These are phyloP conservation scores for Paramisgurnus dabryanus DNA, from an alignment of 2,113 vertebrate genomes.

Conservation along the genomic window DNA sequence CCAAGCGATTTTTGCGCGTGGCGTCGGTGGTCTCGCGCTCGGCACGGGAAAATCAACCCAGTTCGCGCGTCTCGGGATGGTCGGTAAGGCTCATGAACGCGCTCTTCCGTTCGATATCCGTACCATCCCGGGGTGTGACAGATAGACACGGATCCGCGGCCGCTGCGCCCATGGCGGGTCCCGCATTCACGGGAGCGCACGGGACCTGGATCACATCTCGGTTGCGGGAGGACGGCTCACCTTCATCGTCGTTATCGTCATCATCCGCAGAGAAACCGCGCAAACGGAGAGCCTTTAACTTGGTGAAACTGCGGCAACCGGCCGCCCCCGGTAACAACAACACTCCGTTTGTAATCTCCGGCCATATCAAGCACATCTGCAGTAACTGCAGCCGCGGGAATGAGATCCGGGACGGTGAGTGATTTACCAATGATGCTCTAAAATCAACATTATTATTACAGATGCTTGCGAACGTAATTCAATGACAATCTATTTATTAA, in stretches of 20 bases:
- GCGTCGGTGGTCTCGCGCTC: constrained; percentile 17
- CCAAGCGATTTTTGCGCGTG: constrained; percentile 21
- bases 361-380: constrained; percentile 91
- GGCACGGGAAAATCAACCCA: neutral
- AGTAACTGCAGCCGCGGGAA: constrained; percentile 88
- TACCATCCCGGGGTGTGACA: constrained; percentile 23
- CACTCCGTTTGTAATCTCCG: constrained; percentile 85
- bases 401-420: constrained; percentile 84
- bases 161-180: constrained; percentile 77
- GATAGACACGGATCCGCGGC: constrained; percentile 43
- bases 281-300: constrained; percentile 82
- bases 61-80: constrained; percentile 26
- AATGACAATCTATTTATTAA: no score
- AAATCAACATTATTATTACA: no score
- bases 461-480: no score
- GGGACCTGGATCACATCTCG: constrained; percentile 66
- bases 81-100: constrained; percentile 16
- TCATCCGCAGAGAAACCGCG: constrained; percentile 71
- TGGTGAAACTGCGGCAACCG: constrained; percentile 73
- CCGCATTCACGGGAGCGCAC: constrained; percentile 62
- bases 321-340: constrained; percentile 73
- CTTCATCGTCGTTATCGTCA: constrained; percentile 48
- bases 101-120: constrained; percentile 30
- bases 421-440: constrained; percentile 6
- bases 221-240: constrained; percentile 62